Base-by-base conservation (phyloP, 2,797 vertebrate species). In the Mallotus villosus region DNA sequence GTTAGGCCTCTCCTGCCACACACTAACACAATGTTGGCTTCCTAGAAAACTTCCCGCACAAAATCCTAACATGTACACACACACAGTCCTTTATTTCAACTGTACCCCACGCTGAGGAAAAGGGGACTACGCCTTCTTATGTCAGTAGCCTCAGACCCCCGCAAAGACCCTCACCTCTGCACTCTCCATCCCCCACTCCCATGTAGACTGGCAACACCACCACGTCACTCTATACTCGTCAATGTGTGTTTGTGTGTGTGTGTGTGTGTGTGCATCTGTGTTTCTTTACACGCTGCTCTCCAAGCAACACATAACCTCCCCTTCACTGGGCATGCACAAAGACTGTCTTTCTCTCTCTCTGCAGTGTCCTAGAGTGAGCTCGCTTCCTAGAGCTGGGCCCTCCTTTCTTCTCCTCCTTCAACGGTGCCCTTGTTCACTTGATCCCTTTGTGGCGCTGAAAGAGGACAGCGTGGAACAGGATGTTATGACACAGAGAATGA, bases 321-420 rank as follows among this genome's bases (percentile, higher is more conserved):
- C 64, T 66, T 66, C 64, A 53, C 46, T 53, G 65, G 65, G 22
- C 65, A 67, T 24, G 27, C 14, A 67, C 25, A 67, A 51, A 53
- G 65, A 16, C 27, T 22, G 17, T 49, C 25, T 51, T 29, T 67
- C 41, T 46, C 41, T 41, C 6, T 8, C 41, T 46, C 41, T 46
- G 41, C 41, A 46, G 41, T n/a, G 19, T n/a, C 51, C 51, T n/a
- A 55, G 17, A 17, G 51, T 55, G 51, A 55, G 51, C 51, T n/a
- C 8, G 19, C 51, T n/a, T n/a, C 19, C 51, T 55, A n/a, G 17
- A 5, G 12, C 12, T 16, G 49, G 49, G 2, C 9, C 49, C 49
- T 51, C 49, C 46, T 49, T 16, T 51, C 49, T 9, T 17, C 12
- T 14, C 12, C 11, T 51, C 49, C 49, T 17, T 51, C 49, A 16